Percentiles rank a stretch among this genome's conserved stretches.
These are phyloP conservation scores for Tragopan temminckii DNA, from an alignment of 2,797 vertebrate species.

Conservation along the genomic window DNA sequence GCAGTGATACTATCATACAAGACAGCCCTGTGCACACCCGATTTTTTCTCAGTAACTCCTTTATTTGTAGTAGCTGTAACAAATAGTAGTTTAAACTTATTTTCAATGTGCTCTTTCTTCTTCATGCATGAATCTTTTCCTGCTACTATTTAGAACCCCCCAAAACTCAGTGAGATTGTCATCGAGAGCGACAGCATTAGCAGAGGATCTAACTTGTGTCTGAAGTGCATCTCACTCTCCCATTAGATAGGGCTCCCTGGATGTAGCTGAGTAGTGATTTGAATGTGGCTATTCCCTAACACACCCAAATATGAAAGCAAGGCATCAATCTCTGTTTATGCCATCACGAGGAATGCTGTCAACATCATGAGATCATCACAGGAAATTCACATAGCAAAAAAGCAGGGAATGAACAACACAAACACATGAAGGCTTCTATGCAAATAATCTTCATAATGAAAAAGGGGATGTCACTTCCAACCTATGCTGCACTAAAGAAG, in stretches of 20 bases:
- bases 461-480: neutral
- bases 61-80: neutral
- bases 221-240: neutral
- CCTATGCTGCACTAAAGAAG: neutral
- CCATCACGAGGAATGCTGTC: constrained; percentile 2
- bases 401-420: neutral
- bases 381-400: neutral
- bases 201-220: neutral
- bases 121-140: neutral
- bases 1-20: neutral
- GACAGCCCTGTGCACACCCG: neutral
- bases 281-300: constrained; percentile 6
- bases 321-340: neutral
- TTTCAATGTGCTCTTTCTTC: neutral
- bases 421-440: neutral
- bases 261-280: neutral
- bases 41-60: neutral
- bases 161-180: neutral
- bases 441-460: neutral
- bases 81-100: neutral
- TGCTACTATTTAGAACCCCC: neutral
- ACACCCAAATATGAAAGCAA: constrained; percentile 43
- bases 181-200: neutral
- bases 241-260: neutral
- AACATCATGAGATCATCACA: constrained; percentile 57